These are phyloP conservation scores for Ascidia mentula DNA, from an alignment of 23 tunicate genomes.

Conservation along the genomic window DNA sequence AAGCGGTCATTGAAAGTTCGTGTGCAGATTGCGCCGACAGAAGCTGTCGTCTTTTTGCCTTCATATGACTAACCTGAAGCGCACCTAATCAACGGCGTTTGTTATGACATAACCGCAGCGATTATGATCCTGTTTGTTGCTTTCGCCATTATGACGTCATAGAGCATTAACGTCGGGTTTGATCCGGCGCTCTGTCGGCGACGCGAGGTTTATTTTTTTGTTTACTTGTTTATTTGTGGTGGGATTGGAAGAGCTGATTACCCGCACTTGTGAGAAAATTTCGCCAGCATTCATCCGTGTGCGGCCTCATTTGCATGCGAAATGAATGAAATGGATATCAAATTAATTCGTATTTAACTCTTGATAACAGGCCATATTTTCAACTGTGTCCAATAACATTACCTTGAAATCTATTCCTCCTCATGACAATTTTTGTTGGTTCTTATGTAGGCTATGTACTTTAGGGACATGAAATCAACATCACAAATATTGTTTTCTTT, in stretches of 20 bases:
- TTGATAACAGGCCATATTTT: no score
- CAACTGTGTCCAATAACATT: no score
- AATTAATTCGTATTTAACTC: no score
- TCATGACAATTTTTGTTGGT: no score
- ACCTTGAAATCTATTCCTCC: no score
- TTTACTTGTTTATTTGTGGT: background rate
- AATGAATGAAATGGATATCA: no score
- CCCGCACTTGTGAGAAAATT: slow-evolving; percentile 3
- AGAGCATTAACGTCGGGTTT: background rate
- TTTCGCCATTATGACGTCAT: slow-evolving; percentile 24
- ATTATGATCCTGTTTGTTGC: background rate
- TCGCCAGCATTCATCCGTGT: background rate
- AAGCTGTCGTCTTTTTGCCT: background rate
- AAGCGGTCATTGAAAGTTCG: no score
- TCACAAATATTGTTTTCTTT: no score
- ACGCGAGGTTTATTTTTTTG: background rate
- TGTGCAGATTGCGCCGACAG: background rate
- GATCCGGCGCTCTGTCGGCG: background rate
- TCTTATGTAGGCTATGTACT: no score
- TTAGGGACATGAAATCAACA: no score
- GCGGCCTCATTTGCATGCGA: no score
- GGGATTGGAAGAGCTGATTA: background rate
- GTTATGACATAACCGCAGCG: background rate
- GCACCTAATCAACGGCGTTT: slow-evolving; percentile 3
- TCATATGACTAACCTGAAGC: background rate